Percentiles rank a stretch among this genome's conserved stretches.
phyloP scores from a whole-genome alignment of 2,888 invertebrate genomes.

The Sycophila texana region DNA sequence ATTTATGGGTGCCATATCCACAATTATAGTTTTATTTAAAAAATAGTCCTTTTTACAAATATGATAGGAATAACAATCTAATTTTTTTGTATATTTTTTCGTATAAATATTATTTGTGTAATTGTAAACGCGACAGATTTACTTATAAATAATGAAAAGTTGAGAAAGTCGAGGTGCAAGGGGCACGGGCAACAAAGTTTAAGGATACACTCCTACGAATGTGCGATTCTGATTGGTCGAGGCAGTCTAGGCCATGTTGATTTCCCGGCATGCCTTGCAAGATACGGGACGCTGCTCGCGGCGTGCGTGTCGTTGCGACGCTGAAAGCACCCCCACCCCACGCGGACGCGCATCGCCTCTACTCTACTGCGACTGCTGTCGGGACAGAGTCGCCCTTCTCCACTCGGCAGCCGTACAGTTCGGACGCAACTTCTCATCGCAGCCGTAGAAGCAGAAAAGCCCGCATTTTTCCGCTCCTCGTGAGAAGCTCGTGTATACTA shows the following conservation, averaged over 20 bases:
- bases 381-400: conserved; percentile 67
- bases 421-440: conserved; percentile 59
- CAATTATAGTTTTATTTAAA: too few relatives aligned
- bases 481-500: background rate
- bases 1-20: background rate
- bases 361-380: background rate
- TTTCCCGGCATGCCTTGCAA: conserved; percentile 49
- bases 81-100: too few relatives aligned
- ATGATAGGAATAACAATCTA: too few relatives aligned
- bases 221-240: conserved; percentile 55
- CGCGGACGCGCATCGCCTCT: conserved; percentile 24
- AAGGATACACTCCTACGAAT: background rate
- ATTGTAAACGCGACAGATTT: background rate
- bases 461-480: background rate
- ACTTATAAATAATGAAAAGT: background rate
- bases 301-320: background rate
- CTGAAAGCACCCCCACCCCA: background rate
- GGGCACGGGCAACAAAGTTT: background rate
- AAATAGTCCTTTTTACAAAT: too few relatives aligned
- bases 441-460: conserved; percentile 17
- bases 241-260: conserved; percentile 4
- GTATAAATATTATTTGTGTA: too few relatives aligned
- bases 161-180: background rate
- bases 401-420: conserved; percentile 70
- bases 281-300: background rate